phyloP scores from a whole-genome alignment of 2,888 invertebrate genomes.

The Drosophila niveifrons region DNA sequence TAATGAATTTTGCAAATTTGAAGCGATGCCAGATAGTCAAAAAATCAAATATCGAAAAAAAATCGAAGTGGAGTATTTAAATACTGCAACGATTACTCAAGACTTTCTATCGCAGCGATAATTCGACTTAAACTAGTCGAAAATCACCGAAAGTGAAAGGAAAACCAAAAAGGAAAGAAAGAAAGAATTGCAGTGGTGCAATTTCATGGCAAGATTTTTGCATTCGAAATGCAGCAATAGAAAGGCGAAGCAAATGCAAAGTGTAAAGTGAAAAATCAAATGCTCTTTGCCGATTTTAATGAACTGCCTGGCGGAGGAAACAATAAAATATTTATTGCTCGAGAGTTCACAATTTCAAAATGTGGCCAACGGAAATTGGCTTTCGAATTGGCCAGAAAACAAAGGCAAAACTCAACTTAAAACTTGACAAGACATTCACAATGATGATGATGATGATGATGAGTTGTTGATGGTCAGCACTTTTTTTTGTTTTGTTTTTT shows the following conservation, averaged over 20 bases:
- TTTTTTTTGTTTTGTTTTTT: not conserved
- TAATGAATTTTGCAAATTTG: not conserved
- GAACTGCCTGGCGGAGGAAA: slow-evolving; percentile 17
- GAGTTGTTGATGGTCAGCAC: slow-evolving; percentile 25
- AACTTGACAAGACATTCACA: slow-evolving; percentile 21
- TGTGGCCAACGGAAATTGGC: slow-evolving; percentile 46
- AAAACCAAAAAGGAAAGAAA: not conserved
- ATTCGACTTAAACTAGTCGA: not conserved
- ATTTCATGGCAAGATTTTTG: not conserved
- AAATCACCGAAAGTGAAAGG: not conserved
- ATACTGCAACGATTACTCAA: not conserved
- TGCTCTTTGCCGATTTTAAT: slow-evolving; percentile 12
- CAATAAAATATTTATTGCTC: slow-evolving; percentile 31
- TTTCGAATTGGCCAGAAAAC: slow-evolving; percentile 18
- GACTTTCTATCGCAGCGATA: not conserved
- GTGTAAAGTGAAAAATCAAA: slow-evolving; percentile 17
- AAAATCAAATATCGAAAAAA: not conserved
- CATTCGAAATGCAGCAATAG: slow-evolving; percentile 1
- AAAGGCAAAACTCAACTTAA: slow-evolving; percentile 15
- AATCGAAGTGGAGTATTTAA: not conserved
- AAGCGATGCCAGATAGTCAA: not conserved
- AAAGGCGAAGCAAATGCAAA: slow-evolving; percentile 9
- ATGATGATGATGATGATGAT: slow-evolving; percentile 9
- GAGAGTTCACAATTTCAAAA: slow-evolving; percentile 39
- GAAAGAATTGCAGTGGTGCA: not conserved